phyloP scores from a whole-genome alignment of 2,888 invertebrate species.

The Sesia bembeciformis region DNA sequence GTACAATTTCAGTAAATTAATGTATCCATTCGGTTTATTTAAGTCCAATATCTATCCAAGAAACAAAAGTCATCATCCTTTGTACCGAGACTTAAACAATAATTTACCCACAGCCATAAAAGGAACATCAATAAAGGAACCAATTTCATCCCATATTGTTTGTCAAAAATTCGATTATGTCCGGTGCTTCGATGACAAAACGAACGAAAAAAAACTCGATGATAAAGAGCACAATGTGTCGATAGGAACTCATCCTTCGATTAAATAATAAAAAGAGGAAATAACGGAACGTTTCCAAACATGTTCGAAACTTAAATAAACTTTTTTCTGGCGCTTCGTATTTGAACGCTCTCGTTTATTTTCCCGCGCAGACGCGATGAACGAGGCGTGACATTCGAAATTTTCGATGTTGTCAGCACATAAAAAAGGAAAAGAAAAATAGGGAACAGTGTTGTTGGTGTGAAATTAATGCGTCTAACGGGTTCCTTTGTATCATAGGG shows the following conservation, averaged over 20 bases:
- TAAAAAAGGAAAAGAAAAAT: conserved; percentile 41
- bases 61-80: background rate
- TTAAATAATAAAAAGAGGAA: conserved; percentile 32
- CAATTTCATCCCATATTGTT: conserved; percentile 67
- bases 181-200: conserved; percentile 48
- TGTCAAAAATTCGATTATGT: conserved; percentile 68
- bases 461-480: conserved; percentile 68
- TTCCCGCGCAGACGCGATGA: conserved; percentile 57
- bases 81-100: conserved; percentile 28
- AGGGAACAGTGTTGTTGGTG: conserved; percentile 56
- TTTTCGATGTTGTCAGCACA: conserved; percentile 55
- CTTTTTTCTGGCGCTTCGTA: conserved; percentile 43
- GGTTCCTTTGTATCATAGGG: conserved; percentile 50
- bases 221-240: conserved; percentile 21
- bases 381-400: conserved; percentile 71
- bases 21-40: no score
- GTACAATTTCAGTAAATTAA: no score
- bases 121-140: conserved; percentile 53
- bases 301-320: conserved; percentile 47
- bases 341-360: conserved; percentile 48
- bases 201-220: conserved; percentile 27
- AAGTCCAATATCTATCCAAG: no score
- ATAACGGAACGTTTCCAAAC: conserved; percentile 52
- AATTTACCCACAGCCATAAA: conserved; percentile 40
- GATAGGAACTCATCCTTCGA: conserved; percentile 44